Evolutionary conservation across 2,113 vertebrate genomes (phyloP).

Genomic region (Diphyllodes magnificus): DNA sequence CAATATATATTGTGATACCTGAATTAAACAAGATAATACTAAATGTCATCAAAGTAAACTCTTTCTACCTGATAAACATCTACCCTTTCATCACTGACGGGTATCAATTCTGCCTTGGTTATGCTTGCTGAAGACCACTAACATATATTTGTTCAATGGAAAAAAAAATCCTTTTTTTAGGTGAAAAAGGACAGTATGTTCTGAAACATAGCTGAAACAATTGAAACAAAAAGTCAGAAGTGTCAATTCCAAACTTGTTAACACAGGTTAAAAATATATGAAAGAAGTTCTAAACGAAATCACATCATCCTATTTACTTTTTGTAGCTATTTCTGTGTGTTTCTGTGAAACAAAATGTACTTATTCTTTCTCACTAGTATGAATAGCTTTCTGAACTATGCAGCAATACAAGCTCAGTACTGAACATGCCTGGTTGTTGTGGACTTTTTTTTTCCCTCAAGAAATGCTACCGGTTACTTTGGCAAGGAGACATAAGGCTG

Average conservation of each 20-base stretch:
- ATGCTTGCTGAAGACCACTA: neutral
- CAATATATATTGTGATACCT: neutral
- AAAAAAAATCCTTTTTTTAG: neutral
- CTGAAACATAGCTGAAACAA: neutral
- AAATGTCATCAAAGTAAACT: neutral
- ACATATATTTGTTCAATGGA: accelerated
- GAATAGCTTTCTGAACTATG: neutral
- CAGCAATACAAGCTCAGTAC: neutral
- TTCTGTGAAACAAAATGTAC: neutral
- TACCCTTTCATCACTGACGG: neutral
- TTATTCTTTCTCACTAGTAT: neutral
- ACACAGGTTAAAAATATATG: neutral
- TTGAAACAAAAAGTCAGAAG: neutral
- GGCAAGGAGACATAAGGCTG: constrained; percentile 58
- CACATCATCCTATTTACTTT: neutral
- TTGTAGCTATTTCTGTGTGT: neutral
- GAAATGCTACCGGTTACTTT: constrained; percentile 29
- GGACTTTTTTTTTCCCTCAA: neutral
- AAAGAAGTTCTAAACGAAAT: neutral
- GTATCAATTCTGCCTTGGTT: neutral
- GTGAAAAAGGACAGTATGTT: neutral
- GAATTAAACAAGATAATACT: neutral
- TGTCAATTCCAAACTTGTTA: neutral
- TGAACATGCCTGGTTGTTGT: neutral
- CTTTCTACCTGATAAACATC: neutral